A percentile compares a stretch with the other conserved stretches of the same genome.
phyloP scores from a whole-genome alignment of 2,888 invertebrate genomes.

The Thecophora atra region DNA sequence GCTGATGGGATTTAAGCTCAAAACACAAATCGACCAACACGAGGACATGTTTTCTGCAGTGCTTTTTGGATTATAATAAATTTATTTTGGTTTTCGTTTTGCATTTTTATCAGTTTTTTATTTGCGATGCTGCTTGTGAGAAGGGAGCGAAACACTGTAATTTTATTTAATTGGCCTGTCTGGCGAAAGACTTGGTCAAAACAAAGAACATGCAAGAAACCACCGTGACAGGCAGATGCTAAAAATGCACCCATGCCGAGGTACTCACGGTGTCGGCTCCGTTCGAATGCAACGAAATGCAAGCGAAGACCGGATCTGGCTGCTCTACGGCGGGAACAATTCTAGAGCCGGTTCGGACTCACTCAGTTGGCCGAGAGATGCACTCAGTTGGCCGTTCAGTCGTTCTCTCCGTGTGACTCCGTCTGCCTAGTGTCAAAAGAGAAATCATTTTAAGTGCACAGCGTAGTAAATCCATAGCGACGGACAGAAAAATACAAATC shows the following conservation, averaged over 20 bases:
- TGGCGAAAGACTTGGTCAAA: constrained; percentile 25
- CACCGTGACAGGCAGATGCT: not conserved
- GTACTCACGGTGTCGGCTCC: not conserved
- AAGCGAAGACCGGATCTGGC: not conserved
- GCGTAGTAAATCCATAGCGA: no score
- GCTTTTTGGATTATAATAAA: constrained; percentile 1
- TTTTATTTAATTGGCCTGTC: constrained; percentile 26
- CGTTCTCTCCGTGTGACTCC: no score
- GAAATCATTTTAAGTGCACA: no score
- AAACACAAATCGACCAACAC: not conserved
- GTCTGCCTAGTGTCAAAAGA: no score
- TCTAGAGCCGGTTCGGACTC: no score
- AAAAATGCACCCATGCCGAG: constrained; percentile 5
- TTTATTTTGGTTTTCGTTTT: constrained; percentile 13
- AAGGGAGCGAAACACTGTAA: not conserved
- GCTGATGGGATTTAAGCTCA: no score
- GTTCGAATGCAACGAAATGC: not conserved
- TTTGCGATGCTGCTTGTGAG: not conserved
- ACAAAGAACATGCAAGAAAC: constrained; percentile 12
- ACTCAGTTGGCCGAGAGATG: no score
- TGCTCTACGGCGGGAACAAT: no score
- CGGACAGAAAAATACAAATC: no score
- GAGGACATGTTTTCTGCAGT: not conserved
- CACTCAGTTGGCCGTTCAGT: no score
- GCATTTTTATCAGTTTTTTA: not conserved